A percentile compares a stretch with the other conserved stretches of the same genome.
Conservation (phyloP, 2,888 invertebrate genomes). For the Scelioninae gen. 1 region DNA sequence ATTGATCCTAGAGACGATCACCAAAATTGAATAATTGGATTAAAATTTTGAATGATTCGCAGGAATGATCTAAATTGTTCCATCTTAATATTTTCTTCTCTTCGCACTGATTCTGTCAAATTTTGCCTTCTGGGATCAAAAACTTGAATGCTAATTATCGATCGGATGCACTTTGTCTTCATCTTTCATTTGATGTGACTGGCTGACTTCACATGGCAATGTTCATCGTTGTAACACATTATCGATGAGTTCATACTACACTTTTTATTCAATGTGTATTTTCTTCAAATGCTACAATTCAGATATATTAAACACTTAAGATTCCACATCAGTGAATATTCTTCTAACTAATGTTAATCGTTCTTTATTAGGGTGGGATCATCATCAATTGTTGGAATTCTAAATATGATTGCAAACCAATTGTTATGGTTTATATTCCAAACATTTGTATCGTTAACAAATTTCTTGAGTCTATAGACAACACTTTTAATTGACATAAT, state of each 20-base stretch:
- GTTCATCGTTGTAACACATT: constrained; percentile 37
- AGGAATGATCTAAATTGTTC: not conserved
- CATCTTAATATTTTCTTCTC: not conserved
- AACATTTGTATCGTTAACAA: too few species aligned
- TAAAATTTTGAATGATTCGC: too few species aligned
- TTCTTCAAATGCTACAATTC: constrained; percentile 32
- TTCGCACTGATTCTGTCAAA: too few species aligned
- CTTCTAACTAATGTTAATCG: constrained; percentile 37
- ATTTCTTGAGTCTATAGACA: too few species aligned
- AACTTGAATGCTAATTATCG: constrained; percentile 30
- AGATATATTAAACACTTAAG: constrained; percentile 14
- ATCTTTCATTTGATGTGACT: constrained; percentile 53
- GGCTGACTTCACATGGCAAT: constrained; percentile 30
- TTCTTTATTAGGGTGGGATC: constrained; percentile 54
- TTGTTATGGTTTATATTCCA: too few species aligned
- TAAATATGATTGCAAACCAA: too few species aligned
- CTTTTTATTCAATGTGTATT: constrained; percentile 37
- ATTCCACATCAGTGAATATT: not conserved
- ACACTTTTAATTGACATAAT: too few species aligned
- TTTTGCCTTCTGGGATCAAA: constrained; percentile 49
- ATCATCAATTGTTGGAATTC: not conserved
- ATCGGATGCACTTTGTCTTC: constrained; percentile 37
- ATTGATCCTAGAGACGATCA: constrained; percentile 36
- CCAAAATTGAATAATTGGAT: not conserved
- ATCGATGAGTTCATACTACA: constrained; percentile 32